Percentiles rank a stretch among this genome's conserved stretches.
These are phyloP conservation scores for Drosophila elegans DNA, from an alignment of 1,140 invertebrate species.

Conservation along the genomic window DNA sequence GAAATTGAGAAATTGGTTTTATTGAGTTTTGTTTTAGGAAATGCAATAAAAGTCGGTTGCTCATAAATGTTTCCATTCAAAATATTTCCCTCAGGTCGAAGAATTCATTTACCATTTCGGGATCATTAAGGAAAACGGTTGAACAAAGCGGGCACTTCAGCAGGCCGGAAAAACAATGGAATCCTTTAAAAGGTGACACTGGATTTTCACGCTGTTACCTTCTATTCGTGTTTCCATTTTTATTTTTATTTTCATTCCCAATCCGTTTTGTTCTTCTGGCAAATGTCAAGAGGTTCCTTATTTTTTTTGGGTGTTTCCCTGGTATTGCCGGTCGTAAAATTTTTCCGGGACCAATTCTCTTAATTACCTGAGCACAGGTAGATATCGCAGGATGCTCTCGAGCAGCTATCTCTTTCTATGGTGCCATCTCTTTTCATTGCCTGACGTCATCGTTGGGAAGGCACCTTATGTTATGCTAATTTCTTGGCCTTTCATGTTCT, in stretches of 20 bases:
- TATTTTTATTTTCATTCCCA: conserved; percentile 2
- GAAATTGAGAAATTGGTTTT: conserved; percentile 15
- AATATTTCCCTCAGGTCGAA: conserved; percentile 5
- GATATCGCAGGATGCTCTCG: conserved; percentile 25
- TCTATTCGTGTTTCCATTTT: neutral
- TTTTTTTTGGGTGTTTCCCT: conserved; percentile 30
- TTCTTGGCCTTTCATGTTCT: conserved; percentile 49
- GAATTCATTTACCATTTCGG: conserved; percentile 46
- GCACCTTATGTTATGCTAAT: conserved; percentile 70
- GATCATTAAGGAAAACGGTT: conserved; percentile 43
- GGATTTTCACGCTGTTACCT: conserved; percentile 38
- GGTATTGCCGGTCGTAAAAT: conserved; percentile 44
- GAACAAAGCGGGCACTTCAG: conserved; percentile 22
- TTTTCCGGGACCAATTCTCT: conserved; percentile 23
- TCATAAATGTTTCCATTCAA: conserved; percentile 38
- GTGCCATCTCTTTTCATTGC: conserved; percentile 7
- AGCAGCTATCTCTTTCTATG: neutral
- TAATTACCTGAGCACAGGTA: conserved; percentile 69
- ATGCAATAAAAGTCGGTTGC: conserved; percentile 24
- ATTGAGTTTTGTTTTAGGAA: conserved; percentile 20
- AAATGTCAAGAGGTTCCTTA: conserved; percentile 43
- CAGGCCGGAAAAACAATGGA: conserved; percentile 22
- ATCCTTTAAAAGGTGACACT: conserved; percentile 42
- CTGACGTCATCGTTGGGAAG: conserved; percentile 49
- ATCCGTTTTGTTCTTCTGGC: conserved; percentile 26